Evolutionary conservation across 2,888 invertebrate genomes (phyloP).

Genomic region (Drosophila pseudotakahashii): DNA sequence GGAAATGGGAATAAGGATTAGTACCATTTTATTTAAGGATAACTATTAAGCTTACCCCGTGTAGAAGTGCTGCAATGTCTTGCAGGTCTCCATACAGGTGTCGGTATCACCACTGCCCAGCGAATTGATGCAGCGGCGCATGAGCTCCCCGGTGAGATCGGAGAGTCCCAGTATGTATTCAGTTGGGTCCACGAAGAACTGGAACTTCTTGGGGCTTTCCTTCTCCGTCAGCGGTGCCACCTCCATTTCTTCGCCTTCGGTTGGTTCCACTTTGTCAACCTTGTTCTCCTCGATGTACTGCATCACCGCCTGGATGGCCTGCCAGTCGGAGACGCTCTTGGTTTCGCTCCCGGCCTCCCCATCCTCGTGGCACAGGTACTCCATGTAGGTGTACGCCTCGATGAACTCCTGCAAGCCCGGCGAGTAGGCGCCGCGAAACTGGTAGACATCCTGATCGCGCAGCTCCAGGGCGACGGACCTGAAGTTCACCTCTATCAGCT

Average conservation of each 20-base stretch:
- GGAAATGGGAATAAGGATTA: background rate
- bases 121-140: constrained; percentile 94
- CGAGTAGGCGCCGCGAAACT: constrained; percentile 88
- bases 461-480: constrained; percentile 90
- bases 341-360: constrained; percentile 75
- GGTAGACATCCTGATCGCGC: constrained; percentile 88
- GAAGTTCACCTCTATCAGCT: constrained; percentile 86
- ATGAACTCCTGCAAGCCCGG: constrained; percentile 91
- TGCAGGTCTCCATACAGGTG: constrained; percentile 89
- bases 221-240: background rate
- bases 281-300: constrained; percentile 23
- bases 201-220: constrained; percentile 41
- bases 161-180: constrained; percentile 91
- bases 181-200: constrained; percentile 84
- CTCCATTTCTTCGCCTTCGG: background rate
- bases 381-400: constrained; percentile 92
- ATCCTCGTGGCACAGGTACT: constrained; percentile 86
- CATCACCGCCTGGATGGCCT: constrained; percentile 86
- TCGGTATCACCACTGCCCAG: constrained; percentile 90
- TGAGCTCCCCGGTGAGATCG: constrained; percentile 95
- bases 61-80: constrained; percentile 87
- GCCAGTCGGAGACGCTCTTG: constrained; percentile 86
- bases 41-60: constrained; percentile 69
- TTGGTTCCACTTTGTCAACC: constrained; percentile 16
- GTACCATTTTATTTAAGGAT: too few relatives aligned